Conservation (phyloP, 2,797 vertebrate genomes). For the Streptopelia turtur region DNA sequence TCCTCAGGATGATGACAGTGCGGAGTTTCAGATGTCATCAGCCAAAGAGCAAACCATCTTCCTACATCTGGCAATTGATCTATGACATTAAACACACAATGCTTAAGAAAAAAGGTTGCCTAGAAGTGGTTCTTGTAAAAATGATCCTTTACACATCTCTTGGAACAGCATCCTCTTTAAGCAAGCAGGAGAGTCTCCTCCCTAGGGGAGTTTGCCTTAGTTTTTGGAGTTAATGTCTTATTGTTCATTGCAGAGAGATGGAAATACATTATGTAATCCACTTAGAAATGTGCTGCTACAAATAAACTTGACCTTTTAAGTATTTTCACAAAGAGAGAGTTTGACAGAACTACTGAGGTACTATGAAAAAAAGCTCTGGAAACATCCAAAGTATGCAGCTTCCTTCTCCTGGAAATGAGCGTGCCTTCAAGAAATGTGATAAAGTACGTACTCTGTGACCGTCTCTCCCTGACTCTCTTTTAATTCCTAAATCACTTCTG, state of each 20-base stretch:
- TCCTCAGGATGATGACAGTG: neutral
- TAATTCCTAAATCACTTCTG: neutral
- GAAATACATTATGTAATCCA: neutral
- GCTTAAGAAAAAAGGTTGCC: neutral
- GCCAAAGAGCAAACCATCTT: neutral
- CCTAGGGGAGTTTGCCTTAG: neutral
- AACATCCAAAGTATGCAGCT: neutral
- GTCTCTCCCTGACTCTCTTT: neutral
- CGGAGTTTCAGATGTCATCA: neutral
- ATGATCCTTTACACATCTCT: neutral
- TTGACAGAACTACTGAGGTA: neutral
- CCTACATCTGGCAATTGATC: neutral
- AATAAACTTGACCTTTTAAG: conserved; percentile 7
- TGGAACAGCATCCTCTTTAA: neutral
- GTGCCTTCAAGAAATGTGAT: neutral
- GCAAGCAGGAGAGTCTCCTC: neutral
- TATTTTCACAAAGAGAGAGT: neutral
- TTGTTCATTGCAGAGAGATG: neutral
- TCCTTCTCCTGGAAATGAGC: neutral
- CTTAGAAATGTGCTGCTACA: neutral
- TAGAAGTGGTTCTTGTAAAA: neutral
- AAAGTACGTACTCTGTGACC: neutral
- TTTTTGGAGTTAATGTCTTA: neutral
- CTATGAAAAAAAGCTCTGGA: neutral
- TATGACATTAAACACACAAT: neutral